Evolutionary conservation across 1,140 invertebrate genomes (phyloP), one percentile per base, ranked within the genome.

Genomic region (Medauroidea extradentata): DNA sequence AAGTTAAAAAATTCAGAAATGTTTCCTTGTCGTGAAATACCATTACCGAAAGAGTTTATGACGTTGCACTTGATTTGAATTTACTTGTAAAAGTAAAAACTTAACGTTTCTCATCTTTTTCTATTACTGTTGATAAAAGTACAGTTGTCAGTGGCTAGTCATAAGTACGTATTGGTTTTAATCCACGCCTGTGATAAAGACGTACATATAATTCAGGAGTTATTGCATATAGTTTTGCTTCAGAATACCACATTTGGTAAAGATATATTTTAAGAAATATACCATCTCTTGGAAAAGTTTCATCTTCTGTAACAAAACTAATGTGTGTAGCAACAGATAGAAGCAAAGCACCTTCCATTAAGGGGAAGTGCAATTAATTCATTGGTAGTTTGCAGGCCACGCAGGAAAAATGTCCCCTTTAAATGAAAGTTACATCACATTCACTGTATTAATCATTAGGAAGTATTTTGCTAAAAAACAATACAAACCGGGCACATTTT

Each of bases 321-420:
- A 29, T 52, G 50, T 52, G 50, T 52, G 50, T 52, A 27, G 50
- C 50, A 52, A 52, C 50, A 13, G 50, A 52, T 27, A 29, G n/a
- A n/a, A n/a, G n/a, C n/a, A n/a, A n/a, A n/a, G 23, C 3, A 18
- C 50, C 27, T 25, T 52, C 23, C 3, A 52, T 52, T 24, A 52
- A 14, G 24, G 50, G 50, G 24, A 27, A 52, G 38, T 18, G 38
- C 13, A 52, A 27, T 11, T 14, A 29, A 5, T 5, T 44, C 21
- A 14, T 44, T 19, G 42, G n/a, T 44, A 44, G 21, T n/a, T 19
- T 44, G 14, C 14, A 18, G 42, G 21, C 42, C 42, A 52, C 11
- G 18, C 49, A 51, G 49, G 23, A 51, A 8, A 5, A 51, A 4
- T 16, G 11, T 13, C 38, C 27, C 38, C 24, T 16, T 52, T n/a